Conservation (phyloP, 2,888 invertebrate species). For the Stenotaenia linearis region DNA sequence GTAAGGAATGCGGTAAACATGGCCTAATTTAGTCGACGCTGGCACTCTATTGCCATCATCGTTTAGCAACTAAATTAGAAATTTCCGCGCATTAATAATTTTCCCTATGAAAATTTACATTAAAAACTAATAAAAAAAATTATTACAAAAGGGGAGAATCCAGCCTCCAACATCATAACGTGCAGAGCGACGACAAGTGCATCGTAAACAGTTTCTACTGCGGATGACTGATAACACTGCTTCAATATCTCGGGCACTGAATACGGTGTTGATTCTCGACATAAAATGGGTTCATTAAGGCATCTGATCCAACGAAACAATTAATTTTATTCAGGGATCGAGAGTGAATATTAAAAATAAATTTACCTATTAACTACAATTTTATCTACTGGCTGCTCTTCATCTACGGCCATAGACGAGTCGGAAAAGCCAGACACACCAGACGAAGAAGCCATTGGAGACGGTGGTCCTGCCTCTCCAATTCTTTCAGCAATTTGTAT, state of each 20-base stretch:
- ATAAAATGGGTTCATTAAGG: too few species aligned
- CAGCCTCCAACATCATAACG: slow-evolving; percentile 10
- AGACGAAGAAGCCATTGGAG: neutral
- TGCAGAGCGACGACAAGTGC: slow-evolving; percentile 29
- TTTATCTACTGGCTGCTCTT: neutral
- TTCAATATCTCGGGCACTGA: too few species aligned
- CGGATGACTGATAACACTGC: neutral
- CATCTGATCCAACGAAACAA: too few species aligned
- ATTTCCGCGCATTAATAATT: too few species aligned
- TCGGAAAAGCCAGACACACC: too few species aligned
- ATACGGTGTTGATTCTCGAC: slow-evolving; percentile 24
- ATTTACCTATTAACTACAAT: neutral
- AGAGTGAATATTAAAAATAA: too few species aligned
- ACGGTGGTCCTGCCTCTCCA: neutral
- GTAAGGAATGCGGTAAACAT: neutral
- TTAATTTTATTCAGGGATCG: too few species aligned
- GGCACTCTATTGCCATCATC: too few species aligned
- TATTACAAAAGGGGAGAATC: neutral
- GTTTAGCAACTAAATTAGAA: too few species aligned
- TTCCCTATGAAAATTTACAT: too few species aligned
- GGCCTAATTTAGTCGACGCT: neutral
- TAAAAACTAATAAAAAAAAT: neutral
- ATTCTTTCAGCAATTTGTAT: neutral
- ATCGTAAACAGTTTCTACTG: neutral
- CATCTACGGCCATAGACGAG: too few species aligned